These are phyloP conservation scores for Tipula helvola DNA, from an alignment of 2,888 invertebrate species.

Conservation along the genomic window DNA sequence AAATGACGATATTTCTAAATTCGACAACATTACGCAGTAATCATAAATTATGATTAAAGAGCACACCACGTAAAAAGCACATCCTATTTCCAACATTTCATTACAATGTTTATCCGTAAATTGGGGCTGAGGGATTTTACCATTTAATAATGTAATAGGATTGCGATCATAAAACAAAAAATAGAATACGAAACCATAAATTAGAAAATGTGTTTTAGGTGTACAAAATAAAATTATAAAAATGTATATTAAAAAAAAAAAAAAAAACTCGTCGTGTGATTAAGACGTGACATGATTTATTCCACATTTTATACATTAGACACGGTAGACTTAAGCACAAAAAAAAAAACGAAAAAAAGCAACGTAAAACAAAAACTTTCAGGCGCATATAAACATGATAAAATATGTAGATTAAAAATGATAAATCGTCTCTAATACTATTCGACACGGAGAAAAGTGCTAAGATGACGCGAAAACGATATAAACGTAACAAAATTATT, in stretches of 20 bases:
- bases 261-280: not conserved
- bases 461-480: not conserved
- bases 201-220: not conserved
- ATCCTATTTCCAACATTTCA: no score
- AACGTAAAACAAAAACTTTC: not conserved
- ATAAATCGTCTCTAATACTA: not conserved
- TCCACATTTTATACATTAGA: not conserved
- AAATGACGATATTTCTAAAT: no score
- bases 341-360: not conserved
- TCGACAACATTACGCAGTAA: no score
- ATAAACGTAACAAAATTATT: not conserved
- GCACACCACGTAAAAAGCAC: no score
- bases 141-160: no score
- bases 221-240: not conserved
- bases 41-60: no score
- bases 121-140: no score
- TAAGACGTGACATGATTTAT: not conserved
- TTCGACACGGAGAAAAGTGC: not conserved
- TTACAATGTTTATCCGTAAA: no score
- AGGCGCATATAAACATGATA: not conserved
- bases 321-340: not conserved
- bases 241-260: not conserved
- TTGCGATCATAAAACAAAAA: no score
- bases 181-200: not conserved
- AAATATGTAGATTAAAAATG: conserved; percentile 4